phyloP scores from a whole-genome alignment of 37 sponge, comb jelly and placozoan genomes.

The Amphimedon queenslandica region DNA sequence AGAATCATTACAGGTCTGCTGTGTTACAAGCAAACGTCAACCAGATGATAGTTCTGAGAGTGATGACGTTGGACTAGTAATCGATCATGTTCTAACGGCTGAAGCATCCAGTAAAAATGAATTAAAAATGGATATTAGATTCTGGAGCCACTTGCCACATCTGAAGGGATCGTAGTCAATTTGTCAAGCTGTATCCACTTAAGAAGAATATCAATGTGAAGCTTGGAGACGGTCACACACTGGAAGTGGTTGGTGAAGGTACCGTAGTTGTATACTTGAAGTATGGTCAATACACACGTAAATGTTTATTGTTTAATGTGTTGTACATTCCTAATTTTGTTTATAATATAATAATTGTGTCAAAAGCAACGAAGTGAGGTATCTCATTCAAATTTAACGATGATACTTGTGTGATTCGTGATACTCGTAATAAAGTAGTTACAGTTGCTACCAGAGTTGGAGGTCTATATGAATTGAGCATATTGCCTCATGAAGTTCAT shows the following conservation, averaged over 20 bases:
- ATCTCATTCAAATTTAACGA: conserved; percentile 24
- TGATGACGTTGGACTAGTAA: conserved; percentile 18
- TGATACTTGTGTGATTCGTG: conserved; percentile 23
- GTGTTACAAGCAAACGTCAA: conserved; percentile 7
- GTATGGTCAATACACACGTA: conserved; percentile 6
- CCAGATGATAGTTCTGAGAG: neutral
- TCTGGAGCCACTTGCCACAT: conserved; percentile 32
- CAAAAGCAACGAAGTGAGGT: conserved; percentile 35
- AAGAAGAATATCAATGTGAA: conserved; percentile 17
- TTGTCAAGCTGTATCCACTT: conserved; percentile 1
- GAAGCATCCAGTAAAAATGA: neutral
- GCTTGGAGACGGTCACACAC: conserved; percentile 43
- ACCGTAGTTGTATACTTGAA: conserved; percentile 22
- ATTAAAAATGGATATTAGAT: conserved; percentile 18
- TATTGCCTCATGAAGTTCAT: neutral
- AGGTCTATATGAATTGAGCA: conserved; percentile 28
- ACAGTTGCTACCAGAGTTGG: conserved; percentile 29
- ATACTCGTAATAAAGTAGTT: conserved; percentile 9
- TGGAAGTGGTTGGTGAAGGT: conserved; percentile 18
- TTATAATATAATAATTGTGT: conserved; percentile 47
- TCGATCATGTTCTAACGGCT: conserved; percentile 7
- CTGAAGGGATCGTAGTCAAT: conserved; percentile 1
- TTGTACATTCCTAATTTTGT: conserved; percentile 47
- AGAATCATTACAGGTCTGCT: too few species aligned
- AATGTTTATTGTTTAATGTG: conserved; percentile 35